These are phyloP conservation scores for Pristis pectinata DNA, from an alignment of 2,797 vertebrate genomes.

Conservation along the genomic window DNA sequence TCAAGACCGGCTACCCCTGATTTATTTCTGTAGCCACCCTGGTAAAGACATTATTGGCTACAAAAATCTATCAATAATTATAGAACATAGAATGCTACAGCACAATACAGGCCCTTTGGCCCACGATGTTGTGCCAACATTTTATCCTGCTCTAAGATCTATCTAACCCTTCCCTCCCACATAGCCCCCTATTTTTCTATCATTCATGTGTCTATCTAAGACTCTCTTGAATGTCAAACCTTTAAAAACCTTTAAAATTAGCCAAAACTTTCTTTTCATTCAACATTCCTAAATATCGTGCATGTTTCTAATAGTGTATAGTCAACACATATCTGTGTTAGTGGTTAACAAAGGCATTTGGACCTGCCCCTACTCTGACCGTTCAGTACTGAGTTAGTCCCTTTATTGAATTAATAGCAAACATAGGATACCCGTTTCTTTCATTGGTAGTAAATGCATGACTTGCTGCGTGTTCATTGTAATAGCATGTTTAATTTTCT, in stretches of 20 bases:
- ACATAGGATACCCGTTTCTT: background rate
- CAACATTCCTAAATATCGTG: background rate
- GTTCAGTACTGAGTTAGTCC: background rate
- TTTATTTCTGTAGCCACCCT: background rate
- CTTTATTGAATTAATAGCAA: background rate
- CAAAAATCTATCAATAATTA: too few species aligned
- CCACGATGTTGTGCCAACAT: too few species aligned
- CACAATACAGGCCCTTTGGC: too few species aligned
- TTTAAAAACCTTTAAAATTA: too few species aligned
- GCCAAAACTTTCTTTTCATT: background rate
- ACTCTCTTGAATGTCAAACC: too few species aligned
- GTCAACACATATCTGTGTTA: background rate
- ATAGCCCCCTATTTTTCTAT: too few species aligned
- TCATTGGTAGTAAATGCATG: background rate
- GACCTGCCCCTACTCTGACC: background rate
- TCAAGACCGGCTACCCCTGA: background rate
- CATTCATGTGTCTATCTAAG: too few species aligned
- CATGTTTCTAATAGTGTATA: too few species aligned
- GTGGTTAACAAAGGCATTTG: background rate
- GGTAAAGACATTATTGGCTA: background rate
- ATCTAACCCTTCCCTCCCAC: too few species aligned
- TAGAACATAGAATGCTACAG: too few species aligned
- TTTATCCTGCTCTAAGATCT: too few species aligned
- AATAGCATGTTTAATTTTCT: background rate
- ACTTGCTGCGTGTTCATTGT: background rate